Evolutionary conservation across 2,113 vertebrate genomes (phyloP), one percentile per base, ranked within the genome.

Genomic region (Anarrhichthys ocellatus): DNA sequence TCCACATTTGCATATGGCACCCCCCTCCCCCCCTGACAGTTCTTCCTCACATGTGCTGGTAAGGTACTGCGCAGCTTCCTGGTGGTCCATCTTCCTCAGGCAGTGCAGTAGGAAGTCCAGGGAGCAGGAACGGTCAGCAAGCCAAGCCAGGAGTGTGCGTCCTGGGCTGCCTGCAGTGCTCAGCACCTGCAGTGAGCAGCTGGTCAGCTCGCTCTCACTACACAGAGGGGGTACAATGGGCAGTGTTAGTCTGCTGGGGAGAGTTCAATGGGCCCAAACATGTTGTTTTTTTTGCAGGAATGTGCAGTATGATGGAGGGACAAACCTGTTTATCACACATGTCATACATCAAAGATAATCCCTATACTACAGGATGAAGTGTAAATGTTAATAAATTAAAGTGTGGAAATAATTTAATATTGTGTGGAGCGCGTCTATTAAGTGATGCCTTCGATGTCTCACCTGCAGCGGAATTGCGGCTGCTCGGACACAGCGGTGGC

Each of bases 121-220:
- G 65, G 94, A 80, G 90, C 96, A 97, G 79, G 89, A 87, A 0
- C 94, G 94, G 48, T 97, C 95, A 0, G 94, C 91, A 42, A 97
- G 93, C 54, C 94, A 84, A 54, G 93, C 92, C 66, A 97, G 93
- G 27, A 97, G 91, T 59, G 89, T 83, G 38, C 94, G 94, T 0
- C 94, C 94, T 1, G 96, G 96, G 85, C 96, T 97, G 52, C 96
- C 96, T 0, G 70, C 68, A 14, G 94, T 80, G 18, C 62, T 95
- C 86, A 97, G 88, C 80, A 96, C 96, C 92, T 96, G 95, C 58
- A 97, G 94, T 0, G 96, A 97, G 89, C 95, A 97, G 87, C 89
- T 93, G 88, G 96, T 96, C 94, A 97, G 82, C 92, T 96, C 96
- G 73, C 86, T 94, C 4, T 93, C 93, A 27, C 96, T 97, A 85